A percentile compares a stretch with the other conserved stretches of the same genome.
phyloP scores from a whole-genome alignment of 2,113 vertebrate genomes.

The Cygnus atratus region DNA sequence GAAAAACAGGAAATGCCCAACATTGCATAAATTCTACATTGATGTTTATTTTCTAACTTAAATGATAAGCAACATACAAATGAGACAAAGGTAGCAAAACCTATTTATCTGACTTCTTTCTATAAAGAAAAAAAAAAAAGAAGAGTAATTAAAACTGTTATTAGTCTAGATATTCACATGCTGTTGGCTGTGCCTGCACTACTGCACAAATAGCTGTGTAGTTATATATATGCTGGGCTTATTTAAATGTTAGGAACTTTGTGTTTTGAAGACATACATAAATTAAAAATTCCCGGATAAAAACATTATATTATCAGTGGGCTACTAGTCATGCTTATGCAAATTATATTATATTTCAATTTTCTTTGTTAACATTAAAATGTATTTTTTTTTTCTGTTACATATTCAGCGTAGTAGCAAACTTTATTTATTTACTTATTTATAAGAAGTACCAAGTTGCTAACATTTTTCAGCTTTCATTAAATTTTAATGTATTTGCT shows the following conservation, averaged over 20 bases:
- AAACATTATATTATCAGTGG: neutral
- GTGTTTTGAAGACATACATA: neutral
- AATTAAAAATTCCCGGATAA: neutral
- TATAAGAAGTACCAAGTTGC: neutral
- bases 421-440: neutral
- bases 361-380: neutral
- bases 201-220: neutral
- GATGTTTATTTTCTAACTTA: neutral
- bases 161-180: neutral
- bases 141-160: neutral
- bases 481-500: neutral
- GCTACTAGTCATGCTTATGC: neutral
- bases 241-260: neutral
- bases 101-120: neutral
- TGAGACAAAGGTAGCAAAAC: neutral
- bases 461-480: neutral
- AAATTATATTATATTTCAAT: neutral
- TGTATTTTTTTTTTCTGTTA: neutral
- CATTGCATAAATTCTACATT: neutral
- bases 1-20: neutral
- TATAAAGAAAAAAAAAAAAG: neutral
- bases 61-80: neutral
- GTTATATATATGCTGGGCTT: too few species aligned
- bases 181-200: neutral
- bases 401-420: rapidly evolving